Evolutionary conservation across 2,797 vertebrate species (phyloP), one percentile per base, ranked within the genome.

Genomic region (Heterohyrax brucei): DNA sequence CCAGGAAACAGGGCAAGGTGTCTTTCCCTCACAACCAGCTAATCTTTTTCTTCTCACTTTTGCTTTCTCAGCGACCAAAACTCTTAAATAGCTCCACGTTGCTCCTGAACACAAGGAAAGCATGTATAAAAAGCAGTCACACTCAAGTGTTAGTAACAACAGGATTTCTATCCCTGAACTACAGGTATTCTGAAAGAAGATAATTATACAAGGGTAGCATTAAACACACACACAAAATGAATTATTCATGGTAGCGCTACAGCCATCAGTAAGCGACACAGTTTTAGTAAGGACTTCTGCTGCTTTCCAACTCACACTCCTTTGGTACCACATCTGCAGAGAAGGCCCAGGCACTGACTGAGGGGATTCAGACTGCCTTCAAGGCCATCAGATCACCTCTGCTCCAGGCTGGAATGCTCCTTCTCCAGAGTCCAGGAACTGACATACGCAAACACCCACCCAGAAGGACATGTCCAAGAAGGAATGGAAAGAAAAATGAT

Each of bases 401-500:
- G 91, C 79, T 93, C 95, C 75, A 87, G 75, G 50, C 70, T 96
- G 95, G 93, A 97, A 96, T 24, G n/a, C 46, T 96, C 95, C 81
- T 90, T 86, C 90, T 96, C 90, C 80, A 86, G 96, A 97, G 93
- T 93, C 94, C 93, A 97, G 93, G 86, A 96, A 95, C 92, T 95
- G 96, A 97, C 96, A 95, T 64, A 94, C 21, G 62, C 87, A 97
- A 97, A 97, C 97, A 97, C 93, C 97, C 96, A 96, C 92, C 96
- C 96, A 97, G 87, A 96, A 97, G 85, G 90, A 96, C 90, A 96
- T 1, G 66, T 95, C 85, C 95, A 96, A 95, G 89, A 95, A 96
- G 79, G 72, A 97, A 97, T 48, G 78, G 95, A 96, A 97, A 94
- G 96, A 97, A 97, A 98, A 97, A 97, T 95, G 97, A 98, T 96